Percentiles rank a stretch among this genome's conserved stretches.
phyloP scores from a whole-genome alignment of 2,113 vertebrate genomes.

The Butorides virescens region DNA sequence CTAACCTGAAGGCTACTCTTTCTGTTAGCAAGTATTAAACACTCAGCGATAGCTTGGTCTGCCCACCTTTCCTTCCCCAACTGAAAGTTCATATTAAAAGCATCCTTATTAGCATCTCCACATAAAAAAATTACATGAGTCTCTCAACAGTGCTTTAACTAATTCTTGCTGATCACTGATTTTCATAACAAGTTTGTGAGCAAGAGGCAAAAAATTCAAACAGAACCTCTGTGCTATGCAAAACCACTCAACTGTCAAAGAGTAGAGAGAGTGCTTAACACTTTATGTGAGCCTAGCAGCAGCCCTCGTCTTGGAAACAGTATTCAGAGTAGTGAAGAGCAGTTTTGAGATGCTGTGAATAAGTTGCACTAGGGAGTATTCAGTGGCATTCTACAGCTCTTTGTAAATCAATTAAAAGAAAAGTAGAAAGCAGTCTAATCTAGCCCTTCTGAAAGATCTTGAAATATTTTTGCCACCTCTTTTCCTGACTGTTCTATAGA shows the following conservation, averaged over 20 bases:
- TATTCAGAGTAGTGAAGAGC: background rate
- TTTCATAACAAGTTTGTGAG: background rate
- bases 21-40: background rate
- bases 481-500: background rate
- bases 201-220: background rate
- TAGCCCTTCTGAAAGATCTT: slow-evolving; percentile 36
- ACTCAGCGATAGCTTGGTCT: background rate
- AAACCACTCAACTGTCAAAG: background rate
- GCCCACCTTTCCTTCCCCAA: background rate
- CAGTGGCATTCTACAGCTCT: background rate
- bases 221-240: background rate
- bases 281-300: background rate
- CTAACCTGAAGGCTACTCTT: background rate
- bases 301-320: background rate
- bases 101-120: background rate
- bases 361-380: background rate
- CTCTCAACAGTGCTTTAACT: background rate
- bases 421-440: slow-evolving; percentile 25
- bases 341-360: background rate
- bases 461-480: slow-evolving; percentile 35
- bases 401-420: slow-evolving; percentile 51
- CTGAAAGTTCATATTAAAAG: background rate
- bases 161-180: background rate
- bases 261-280: background rate
- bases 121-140: background rate